phyloP scores from a whole-genome alignment of 2,113 vertebrate species.

The Pseudolaguvia tuberculata region DNA sequence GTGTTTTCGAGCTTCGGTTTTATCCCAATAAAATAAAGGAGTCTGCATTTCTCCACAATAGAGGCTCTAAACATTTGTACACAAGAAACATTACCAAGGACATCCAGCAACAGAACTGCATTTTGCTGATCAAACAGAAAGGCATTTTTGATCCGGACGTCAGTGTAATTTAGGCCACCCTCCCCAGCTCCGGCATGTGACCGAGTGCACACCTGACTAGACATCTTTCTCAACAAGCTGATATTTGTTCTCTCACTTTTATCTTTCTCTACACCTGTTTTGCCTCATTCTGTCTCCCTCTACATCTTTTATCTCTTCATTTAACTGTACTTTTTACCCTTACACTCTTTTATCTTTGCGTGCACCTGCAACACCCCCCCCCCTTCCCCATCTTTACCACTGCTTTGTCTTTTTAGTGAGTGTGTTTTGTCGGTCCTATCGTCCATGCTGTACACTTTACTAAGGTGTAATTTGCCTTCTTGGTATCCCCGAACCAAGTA shows the following conservation, averaged over 20 bases:
- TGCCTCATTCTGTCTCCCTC: constrained; percentile 43
- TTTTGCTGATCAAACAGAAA: constrained; percentile 34
- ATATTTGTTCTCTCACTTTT: constrained; percentile 46
- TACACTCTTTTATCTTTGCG: constrained; percentile 41
- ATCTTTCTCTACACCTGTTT: constrained; percentile 48
- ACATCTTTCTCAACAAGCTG: constrained; percentile 33
- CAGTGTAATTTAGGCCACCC: constrained; percentile 35
- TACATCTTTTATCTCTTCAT: constrained; percentile 50
- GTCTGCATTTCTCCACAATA: neutral
- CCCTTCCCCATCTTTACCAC: no score
- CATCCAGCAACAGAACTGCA: constrained; percentile 1
- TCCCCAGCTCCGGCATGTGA: constrained; percentile 24
- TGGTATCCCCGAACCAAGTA: constrained; percentile 23
- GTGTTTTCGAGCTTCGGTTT: neutral
- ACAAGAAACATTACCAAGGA: constrained; percentile 14
- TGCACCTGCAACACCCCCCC: constrained; percentile 43
- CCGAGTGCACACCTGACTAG: constrained; percentile 36
- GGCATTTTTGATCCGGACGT: constrained; percentile 5
- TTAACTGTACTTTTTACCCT: constrained; percentile 37
- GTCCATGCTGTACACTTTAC: neutral
- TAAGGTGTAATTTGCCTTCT: neutral
- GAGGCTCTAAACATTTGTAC: neutral
- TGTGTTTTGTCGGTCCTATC: constrained; percentile 10
- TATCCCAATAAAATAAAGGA: neutral
- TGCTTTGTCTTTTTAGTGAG: neutral